Evolutionary conservation across 2,797 vertebrate genomes (phyloP).

Genomic region (Fistularia tabacaria): DNA sequence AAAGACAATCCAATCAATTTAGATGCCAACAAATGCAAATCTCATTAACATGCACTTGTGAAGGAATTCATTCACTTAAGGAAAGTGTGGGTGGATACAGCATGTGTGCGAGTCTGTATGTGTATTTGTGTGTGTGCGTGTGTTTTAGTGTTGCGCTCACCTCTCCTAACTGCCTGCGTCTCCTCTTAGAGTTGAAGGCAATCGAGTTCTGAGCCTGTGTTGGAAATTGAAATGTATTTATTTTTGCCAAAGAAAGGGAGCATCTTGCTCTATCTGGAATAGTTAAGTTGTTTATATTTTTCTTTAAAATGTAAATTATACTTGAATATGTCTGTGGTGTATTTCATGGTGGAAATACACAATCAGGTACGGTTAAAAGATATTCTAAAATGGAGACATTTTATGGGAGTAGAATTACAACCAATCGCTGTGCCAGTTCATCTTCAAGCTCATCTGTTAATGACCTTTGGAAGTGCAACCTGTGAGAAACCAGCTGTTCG

Average conservation of each 20-base stretch:
- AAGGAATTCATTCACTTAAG: slow-evolving; percentile 32
- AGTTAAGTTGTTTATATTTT: too few relatives aligned
- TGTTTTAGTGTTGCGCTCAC: slow-evolving; percentile 49
- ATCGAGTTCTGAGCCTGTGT: slow-evolving; percentile 41
- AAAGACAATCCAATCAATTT: slow-evolving; percentile 56
- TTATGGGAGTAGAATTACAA: too few relatives aligned
- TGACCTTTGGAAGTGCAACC: too few relatives aligned
- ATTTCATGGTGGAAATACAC: too few relatives aligned
- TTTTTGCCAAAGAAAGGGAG: background rate
- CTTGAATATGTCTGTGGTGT: too few relatives aligned
- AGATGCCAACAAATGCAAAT: slow-evolving; percentile 60
- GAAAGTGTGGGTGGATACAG: slow-evolving; percentile 1
- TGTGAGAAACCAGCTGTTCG: too few relatives aligned
- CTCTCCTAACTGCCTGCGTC: slow-evolving; percentile 83
- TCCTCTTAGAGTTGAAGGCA: slow-evolving; percentile 74
- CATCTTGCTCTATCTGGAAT: too few relatives aligned
- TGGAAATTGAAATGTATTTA: slow-evolving; percentile 5
- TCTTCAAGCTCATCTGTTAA: too few relatives aligned
- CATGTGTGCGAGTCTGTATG: slow-evolving; percentile 14
- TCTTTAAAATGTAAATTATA: too few relatives aligned
- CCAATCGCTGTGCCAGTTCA: too few relatives aligned
- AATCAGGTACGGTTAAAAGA: too few relatives aligned
- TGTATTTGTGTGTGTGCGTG: slow-evolving; percentile 10
- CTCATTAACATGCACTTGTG: slow-evolving; percentile 66
- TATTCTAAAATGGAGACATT: too few relatives aligned